These are phyloP conservation scores for Rhadinocentrus ornatus DNA, from an alignment of 2,797 vertebrate genomes.

Conservation along the genomic window DNA sequence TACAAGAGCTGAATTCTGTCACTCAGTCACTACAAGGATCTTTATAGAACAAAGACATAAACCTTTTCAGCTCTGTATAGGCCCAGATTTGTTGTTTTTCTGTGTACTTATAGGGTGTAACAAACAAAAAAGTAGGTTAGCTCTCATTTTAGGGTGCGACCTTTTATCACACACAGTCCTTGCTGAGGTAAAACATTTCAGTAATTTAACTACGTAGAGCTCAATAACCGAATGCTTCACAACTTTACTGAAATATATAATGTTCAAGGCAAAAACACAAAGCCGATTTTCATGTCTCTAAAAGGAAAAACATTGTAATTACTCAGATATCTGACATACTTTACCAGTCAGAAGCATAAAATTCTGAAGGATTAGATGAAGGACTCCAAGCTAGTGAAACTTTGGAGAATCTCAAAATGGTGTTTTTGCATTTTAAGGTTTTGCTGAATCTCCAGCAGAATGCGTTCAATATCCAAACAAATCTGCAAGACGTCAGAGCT, in stretches of 20 bases:
- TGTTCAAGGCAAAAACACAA: conserved; percentile 11
- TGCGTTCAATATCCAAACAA: too few species aligned
- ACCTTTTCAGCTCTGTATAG: conserved; percentile 3
- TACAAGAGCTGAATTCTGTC: neutral
- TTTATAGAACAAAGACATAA: neutral
- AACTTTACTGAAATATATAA: neutral
- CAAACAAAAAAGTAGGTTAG: neutral
- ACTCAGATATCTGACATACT: conserved; percentile 1
- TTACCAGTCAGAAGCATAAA: neutral
- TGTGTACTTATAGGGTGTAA: neutral
- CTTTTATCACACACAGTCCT: neutral
- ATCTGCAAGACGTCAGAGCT: too few species aligned
- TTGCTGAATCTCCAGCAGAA: too few species aligned
- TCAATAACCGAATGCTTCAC: conserved; percentile 8
- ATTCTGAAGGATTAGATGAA: neutral
- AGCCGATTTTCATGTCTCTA: neutral
- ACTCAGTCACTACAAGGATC: neutral
- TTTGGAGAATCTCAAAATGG: neutral
- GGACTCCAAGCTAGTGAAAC: neutral
- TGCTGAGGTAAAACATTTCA: neutral
- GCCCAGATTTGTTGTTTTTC: neutral
- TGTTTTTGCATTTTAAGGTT: neutral
- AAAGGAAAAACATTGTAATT: neutral
- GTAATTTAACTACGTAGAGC: neutral
- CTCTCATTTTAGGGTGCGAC: neutral